Conservation (phyloP, 2,113 vertebrate species). For the Salvator merianae region DNA sequence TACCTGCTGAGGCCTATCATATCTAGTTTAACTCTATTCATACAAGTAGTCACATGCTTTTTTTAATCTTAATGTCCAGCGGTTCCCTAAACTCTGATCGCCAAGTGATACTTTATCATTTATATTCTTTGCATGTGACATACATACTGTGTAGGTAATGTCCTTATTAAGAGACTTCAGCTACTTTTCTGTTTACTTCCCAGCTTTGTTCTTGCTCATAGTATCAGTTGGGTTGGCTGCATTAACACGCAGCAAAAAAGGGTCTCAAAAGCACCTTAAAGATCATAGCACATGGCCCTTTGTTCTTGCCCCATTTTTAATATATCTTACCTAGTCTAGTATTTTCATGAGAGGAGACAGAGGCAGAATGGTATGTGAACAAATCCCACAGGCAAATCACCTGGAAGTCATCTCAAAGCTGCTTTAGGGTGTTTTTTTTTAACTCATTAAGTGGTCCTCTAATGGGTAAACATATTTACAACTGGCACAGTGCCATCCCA, state of each 20-base stretch:
- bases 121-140: not conserved
- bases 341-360: too few relatives aligned
- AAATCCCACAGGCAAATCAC: not conserved
- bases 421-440: too few relatives aligned
- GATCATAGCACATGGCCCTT: too few relatives aligned
- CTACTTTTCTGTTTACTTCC: conserved; percentile 28
- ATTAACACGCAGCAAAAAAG: too few relatives aligned
- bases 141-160: conserved; percentile 34
- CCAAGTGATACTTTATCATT: too few relatives aligned
- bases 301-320: too few relatives aligned
- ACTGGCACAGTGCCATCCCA: too few relatives aligned
- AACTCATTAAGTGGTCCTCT: too few relatives aligned
- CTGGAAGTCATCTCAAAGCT: too few relatives aligned
- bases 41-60: not conserved
- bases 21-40: not conserved
- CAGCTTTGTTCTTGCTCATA: not conserved
- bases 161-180: conserved; percentile 3
- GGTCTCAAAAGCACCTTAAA: too few relatives aligned
- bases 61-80: not conserved
- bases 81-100: not conserved
- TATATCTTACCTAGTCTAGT: too few relatives aligned
- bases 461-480: too few relatives aligned
- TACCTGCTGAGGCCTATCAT: not conserved
- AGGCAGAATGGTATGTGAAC: not conserved
- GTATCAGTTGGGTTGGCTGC: not conserved